These are phyloP conservation scores for Rhingia campestris DNA, from an alignment of 2,888 invertebrate species.

Conservation along the genomic window DNA sequence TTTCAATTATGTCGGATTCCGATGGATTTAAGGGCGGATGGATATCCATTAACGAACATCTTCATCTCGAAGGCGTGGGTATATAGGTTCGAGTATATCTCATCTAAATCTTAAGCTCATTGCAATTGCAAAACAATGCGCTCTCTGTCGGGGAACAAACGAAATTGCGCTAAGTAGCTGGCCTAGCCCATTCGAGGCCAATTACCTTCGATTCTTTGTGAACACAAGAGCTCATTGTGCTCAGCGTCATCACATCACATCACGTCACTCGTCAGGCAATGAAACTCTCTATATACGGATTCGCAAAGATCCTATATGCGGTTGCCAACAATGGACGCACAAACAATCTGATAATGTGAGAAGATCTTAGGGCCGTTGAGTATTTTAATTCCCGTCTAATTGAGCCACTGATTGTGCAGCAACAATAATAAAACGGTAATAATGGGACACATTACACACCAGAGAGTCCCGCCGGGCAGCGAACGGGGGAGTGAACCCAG, in stretches of 20 bases:
- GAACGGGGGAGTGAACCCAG: conserved; percentile 22
- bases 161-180: conserved; percentile 50
- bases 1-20: conserved; percentile 54
- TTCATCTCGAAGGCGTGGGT: background rate
- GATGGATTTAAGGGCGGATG: conserved; percentile 34
- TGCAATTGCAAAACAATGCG: conserved; percentile 56
- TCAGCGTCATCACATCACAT: conserved; percentile 11
- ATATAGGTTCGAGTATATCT: background rate
- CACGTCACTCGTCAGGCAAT: conserved; percentile 38
- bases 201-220: conserved; percentile 66
- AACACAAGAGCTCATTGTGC: background rate
- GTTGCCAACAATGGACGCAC: conserved; percentile 67
- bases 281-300: conserved; percentile 66
- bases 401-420: conserved; percentile 70
- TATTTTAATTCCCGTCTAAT: conserved; percentile 73
- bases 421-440: conserved; percentile 59
- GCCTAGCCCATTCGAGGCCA: conserved; percentile 60
- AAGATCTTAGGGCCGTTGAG: conserved; percentile 69
- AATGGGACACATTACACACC: conserved; percentile 54
- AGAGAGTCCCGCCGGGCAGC: background rate
- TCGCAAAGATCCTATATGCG: conserved; percentile 61
- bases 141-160: conserved; percentile 10
- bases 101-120: conserved; percentile 42
- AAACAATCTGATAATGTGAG: conserved; percentile 73
- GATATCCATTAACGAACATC: conserved; percentile 27